Conservation (phyloP, 2,888 invertebrate species). For the Trisateles emortualis region DNA sequence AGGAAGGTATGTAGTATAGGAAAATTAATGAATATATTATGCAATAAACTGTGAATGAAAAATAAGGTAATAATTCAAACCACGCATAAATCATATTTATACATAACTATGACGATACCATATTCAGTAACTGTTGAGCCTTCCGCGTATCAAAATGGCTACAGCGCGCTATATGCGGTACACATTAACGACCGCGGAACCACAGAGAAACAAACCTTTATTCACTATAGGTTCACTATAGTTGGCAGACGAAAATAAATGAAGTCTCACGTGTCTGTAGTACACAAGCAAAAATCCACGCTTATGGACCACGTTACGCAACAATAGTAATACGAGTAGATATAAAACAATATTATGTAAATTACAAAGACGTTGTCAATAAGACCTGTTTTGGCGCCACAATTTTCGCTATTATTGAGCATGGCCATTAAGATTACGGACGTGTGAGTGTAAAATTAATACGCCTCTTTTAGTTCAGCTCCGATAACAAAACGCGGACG, state of each 20-base stretch:
- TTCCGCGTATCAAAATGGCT: conserved; percentile 51
- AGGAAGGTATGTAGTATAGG: too few relatives aligned
- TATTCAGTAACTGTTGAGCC: not conserved
- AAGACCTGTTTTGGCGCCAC: conserved; percentile 69
- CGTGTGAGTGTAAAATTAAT: conserved; percentile 64
- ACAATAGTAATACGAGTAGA: conserved; percentile 38
- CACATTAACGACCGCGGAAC: conserved; percentile 55
- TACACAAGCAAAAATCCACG: conserved; percentile 64
- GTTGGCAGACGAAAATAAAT: conserved; percentile 72
- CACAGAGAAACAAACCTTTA: conserved; percentile 55
- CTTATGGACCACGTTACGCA: conserved; percentile 65
- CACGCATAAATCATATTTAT: not conserved
- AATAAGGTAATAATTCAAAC: too few relatives aligned
- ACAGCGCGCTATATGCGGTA: conserved; percentile 47
- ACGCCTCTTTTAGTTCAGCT: conserved; percentile 68
- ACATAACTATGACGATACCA: not conserved
- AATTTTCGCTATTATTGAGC: conserved; percentile 73
- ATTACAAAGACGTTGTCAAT: conserved; percentile 51
- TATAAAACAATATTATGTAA: conserved; percentile 60
- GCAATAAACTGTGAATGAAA: too few relatives aligned
- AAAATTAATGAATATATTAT: too few relatives aligned
- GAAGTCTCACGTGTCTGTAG: conserved; percentile 65
- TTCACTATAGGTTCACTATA: conserved; percentile 46
- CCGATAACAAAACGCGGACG: conserved; percentile 73
- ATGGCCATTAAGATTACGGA: conserved; percentile 63